A percentile compares a stretch with the other conserved stretches of the same genome.
Conservation (phyloP, 2,113 vertebrate species). For the Phaethon lepturus region DNA sequence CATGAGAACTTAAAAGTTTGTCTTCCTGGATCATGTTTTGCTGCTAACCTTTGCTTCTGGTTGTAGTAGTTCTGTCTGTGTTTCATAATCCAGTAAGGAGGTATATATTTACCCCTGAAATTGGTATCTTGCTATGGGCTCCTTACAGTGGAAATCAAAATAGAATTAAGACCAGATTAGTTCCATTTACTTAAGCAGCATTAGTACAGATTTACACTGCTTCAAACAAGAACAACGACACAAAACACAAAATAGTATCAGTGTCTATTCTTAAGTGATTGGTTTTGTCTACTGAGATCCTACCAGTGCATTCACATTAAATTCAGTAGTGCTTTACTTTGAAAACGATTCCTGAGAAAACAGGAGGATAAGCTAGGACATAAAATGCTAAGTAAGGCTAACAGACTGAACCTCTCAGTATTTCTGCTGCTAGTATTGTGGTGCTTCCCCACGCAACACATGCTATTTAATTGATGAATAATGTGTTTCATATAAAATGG, state of each 20-base stretch:
- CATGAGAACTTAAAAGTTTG: not conserved
- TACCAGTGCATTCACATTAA: not conserved
- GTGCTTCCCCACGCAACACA: not conserved
- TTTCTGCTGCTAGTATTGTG: not conserved
- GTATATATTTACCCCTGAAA: not conserved
- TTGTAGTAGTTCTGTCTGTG: not conserved
- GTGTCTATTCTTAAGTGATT: not conserved
- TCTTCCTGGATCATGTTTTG: not conserved
- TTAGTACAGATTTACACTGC: not conserved
- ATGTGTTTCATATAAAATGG: not conserved
- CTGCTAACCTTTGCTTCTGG: not conserved
- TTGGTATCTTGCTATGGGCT: not conserved
- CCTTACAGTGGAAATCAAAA: not conserved
- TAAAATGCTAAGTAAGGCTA: not conserved
- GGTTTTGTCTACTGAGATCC: not conserved
- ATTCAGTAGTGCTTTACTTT: not conserved
- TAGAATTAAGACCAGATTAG: not conserved
- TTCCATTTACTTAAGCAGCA: constrained; percentile 7
- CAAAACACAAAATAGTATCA: not conserved
- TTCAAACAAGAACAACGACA: not conserved
- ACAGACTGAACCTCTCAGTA: not conserved
- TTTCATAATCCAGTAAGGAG: not conserved
- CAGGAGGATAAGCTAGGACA: not conserved
- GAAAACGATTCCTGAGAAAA: not conserved
- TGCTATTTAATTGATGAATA: not conserved